Conservation (phyloP, 2,888 invertebrate species). For the Drosophila helvetica region DNA sequence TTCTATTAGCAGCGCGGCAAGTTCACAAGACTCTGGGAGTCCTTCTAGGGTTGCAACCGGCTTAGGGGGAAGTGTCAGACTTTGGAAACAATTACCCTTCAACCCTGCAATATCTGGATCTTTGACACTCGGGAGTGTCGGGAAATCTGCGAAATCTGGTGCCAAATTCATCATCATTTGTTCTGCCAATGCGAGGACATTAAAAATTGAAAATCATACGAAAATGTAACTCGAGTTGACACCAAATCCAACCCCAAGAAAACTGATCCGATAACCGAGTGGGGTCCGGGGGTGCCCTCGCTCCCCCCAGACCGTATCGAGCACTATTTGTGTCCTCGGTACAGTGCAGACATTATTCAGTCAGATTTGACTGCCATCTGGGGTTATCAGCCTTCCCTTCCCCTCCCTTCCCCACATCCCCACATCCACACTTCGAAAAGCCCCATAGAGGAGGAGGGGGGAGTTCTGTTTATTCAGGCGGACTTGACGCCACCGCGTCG, state of each 20-base stretch:
- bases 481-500: conserved; percentile 73
- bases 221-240: conserved; percentile 49
- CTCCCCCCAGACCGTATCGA: conserved; percentile 33
- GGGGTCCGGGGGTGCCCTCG: not conserved
- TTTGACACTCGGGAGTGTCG: not conserved
- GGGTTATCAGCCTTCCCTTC: conserved; percentile 31
- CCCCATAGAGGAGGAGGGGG: conserved; percentile 2
- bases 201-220: conserved; percentile 70
- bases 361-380: conserved; percentile 55
- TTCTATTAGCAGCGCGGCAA: conserved; percentile 59
- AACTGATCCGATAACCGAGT: not conserved
- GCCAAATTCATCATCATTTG: conserved; percentile 74
- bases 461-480: conserved; percentile 62
- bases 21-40: conserved; percentile 6
- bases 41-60: conserved; percentile 2
- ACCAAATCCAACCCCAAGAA: conserved; percentile 1
- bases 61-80: conserved; percentile 48
- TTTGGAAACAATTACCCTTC: conserved; percentile 16
- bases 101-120: not conserved
- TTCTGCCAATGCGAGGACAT: conserved; percentile 55
- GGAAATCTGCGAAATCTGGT: conserved; percentile 34
- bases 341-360: conserved; percentile 72
- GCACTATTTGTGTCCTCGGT: conserved; percentile 63
- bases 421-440: not conserved
- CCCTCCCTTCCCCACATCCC: not conserved